These are phyloP conservation scores for Agriopis aurantiaria DNA, from an alignment of 2,888 invertebrate genomes.

Conservation along the genomic window DNA sequence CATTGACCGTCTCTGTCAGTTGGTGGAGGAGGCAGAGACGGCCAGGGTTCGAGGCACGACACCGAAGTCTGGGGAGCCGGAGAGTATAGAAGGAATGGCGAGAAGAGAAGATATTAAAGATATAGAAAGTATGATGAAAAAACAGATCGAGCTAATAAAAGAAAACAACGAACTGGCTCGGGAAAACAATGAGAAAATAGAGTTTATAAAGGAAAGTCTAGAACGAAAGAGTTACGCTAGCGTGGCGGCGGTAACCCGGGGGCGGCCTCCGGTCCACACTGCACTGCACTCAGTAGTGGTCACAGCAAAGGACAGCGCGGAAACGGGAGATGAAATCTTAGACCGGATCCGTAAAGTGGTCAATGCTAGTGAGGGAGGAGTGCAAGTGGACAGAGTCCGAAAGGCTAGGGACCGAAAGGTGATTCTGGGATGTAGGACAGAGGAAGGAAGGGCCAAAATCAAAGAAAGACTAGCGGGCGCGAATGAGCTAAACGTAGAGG, in stretches of 20 bases:
- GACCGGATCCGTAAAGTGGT: conserved; percentile 16
- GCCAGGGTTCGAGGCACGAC: too few relatives aligned
- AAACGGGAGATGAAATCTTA: conserved; percentile 21
- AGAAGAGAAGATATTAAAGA: too few relatives aligned
- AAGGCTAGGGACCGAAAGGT: conserved; percentile 27
- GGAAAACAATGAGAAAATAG: too few relatives aligned
- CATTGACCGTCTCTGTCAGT: too few relatives aligned
- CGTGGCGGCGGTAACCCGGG: not conserved
- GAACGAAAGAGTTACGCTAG: not conserved
- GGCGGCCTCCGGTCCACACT: not conserved
- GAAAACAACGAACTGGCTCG: too few relatives aligned
- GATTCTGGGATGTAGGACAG: conserved; percentile 12
- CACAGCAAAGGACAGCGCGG: not conserved
- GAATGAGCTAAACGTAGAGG: not conserved
- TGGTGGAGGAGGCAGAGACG: too few relatives aligned
- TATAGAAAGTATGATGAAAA: too few relatives aligned
- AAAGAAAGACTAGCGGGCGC: conserved; percentile 3
- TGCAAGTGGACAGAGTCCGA: conserved; percentile 11
- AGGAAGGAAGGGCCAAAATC: conserved; percentile 8
- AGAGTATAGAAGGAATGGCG: too few relatives aligned
- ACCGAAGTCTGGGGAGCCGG: too few relatives aligned
- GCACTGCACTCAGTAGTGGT: conserved; percentile 24
- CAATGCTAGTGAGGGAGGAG: conserved; percentile 21
- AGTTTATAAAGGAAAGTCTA: too few relatives aligned
- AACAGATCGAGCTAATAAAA: too few relatives aligned